Percentiles rank a stretch among this genome's conserved stretches.
These are phyloP conservation scores for Leptura quadrifasciata DNA, from an alignment of 2,888 invertebrate species.

Conservation along the genomic window DNA sequence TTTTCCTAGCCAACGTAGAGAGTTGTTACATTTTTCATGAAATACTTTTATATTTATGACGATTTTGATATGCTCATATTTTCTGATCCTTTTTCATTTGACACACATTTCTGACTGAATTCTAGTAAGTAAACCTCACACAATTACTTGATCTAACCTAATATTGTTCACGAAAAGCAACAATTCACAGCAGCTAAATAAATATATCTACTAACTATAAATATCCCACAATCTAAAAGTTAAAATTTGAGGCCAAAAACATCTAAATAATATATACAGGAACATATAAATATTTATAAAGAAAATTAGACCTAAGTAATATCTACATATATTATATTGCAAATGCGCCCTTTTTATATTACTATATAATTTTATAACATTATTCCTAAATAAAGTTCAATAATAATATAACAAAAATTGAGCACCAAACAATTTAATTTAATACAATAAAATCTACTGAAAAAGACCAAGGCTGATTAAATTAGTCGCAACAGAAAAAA, in stretches of 20 bases:
- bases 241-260: conserved; percentile 37
- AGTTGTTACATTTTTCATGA: too few species aligned
- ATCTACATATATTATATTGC: conserved; percentile 59
- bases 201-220: conserved; percentile 20
- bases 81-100: too few species aligned
- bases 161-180: conserved; percentile 20
- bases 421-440: conserved; percentile 45
- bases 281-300: conserved; percentile 9
- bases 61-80: too few species aligned
- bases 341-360: conserved; percentile 58
- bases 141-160: not conserved
- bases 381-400: conserved; percentile 26
- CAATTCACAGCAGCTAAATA: conserved; percentile 37
- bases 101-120: too few species aligned
- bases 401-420: conserved; percentile 39
- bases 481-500: not conserved
- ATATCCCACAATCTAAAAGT: conserved; percentile 18
- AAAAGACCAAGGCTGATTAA: not conserved
- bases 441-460: conserved; percentile 18
- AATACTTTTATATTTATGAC: too few species aligned
- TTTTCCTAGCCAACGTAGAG: too few species aligned
- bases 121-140: too few species aligned
- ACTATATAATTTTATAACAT: conserved; percentile 29
- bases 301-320: conserved; percentile 37
- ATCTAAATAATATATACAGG: conserved; percentile 31